A percentile compares a stretch with the other conserved stretches of the same genome.
These are phyloP conservation scores for Platynereis dumerilii DNA, from an alignment of 2,888 invertebrate genomes.

Conservation along the genomic window DNA sequence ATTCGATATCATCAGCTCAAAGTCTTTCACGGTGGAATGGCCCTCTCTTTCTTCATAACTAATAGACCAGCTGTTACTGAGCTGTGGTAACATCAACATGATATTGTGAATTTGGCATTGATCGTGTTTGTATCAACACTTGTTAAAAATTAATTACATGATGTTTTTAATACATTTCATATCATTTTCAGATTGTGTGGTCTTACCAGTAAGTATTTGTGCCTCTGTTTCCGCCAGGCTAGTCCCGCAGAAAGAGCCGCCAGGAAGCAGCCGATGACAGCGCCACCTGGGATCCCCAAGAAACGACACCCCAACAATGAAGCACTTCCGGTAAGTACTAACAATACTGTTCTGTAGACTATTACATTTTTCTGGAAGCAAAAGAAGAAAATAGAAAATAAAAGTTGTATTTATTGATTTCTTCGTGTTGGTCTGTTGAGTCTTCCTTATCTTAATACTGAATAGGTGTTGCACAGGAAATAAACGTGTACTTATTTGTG, in stretches of 20 bases:
- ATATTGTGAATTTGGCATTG: no score
- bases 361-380: conserved; percentile 31
- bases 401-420: not conserved
- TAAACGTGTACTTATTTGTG: no score
- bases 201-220: conserved; percentile 16
- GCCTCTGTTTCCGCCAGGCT: conserved; percentile 47
- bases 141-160: no score
- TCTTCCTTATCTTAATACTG: not conserved
- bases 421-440: not conserved
- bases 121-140: no score
- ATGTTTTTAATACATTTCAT: no score
- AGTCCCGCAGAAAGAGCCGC: conserved; percentile 50
- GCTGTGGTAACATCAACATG: no score
- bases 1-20: no score
- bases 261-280: conserved; percentile 69
- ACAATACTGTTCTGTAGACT: conserved; percentile 71
- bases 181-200: no score
- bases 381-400: conserved; percentile 14
- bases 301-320: conserved; percentile 85
- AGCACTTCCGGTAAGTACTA: conserved; percentile 80
- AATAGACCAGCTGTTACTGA: no score
- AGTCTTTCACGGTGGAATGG: no score
- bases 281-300: conserved; percentile 72
- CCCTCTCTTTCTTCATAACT: no score
- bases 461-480: no score